Conservation (phyloP, 2,888 invertebrate species). For the Chrysomela aeneicollis region DNA sequence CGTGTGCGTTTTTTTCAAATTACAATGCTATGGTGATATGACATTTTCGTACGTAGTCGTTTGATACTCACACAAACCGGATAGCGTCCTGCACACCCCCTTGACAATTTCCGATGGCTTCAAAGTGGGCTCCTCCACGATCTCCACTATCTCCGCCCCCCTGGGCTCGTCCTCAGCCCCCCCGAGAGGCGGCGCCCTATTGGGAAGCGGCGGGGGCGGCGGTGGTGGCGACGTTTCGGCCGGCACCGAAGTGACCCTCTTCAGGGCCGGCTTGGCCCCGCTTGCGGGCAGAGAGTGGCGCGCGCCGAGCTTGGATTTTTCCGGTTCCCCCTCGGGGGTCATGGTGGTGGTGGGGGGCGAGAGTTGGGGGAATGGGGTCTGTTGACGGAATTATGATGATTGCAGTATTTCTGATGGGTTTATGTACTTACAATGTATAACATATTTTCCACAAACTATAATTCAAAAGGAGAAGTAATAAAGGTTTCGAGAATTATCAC, state of each 20-base stretch:
- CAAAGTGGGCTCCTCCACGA: conserved; percentile 73
- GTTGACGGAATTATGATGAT: neutral
- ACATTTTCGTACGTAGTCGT: no score
- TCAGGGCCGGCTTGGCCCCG: conserved; percentile 54
- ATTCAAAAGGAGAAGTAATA: no score
- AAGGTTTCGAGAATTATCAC: no score
- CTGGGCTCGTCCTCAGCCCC: conserved; percentile 51
- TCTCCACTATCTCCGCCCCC: conserved; percentile 63
- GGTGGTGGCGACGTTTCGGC: conserved; percentile 65
- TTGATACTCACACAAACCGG: conserved; percentile 61
- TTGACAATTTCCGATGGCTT: conserved; percentile 72
- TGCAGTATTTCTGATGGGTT: no score
- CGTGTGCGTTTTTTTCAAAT: no score
- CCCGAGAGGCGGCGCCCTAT: conserved; percentile 20
- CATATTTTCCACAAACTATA: no score
- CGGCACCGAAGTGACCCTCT: conserved; percentile 68
- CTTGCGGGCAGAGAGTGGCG: conserved; percentile 57
- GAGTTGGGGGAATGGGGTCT: neutral
- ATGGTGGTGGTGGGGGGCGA: conserved; percentile 47
- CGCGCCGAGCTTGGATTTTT: conserved; percentile 55
- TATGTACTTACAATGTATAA: no score
- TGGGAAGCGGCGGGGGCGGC: conserved; percentile 72
- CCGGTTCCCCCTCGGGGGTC: conserved; percentile 55
- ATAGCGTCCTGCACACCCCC: conserved; percentile 67
- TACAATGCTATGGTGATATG: no score